phyloP scores from a whole-genome alignment of 2,888 invertebrate species.

The Melinaea marsaeus region DNA sequence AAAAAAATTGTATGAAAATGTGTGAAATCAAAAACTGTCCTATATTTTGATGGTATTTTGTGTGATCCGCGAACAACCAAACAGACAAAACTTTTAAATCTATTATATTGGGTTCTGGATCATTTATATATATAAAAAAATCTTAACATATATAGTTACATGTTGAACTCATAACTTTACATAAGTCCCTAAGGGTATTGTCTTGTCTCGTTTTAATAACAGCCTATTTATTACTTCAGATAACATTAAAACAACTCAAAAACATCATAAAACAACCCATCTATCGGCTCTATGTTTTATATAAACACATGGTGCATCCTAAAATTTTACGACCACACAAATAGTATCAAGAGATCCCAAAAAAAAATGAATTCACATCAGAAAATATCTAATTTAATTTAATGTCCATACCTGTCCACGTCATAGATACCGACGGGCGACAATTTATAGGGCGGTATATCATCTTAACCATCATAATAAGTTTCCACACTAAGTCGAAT shows the following conservation, averaged over 20 bases:
- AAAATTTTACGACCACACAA: constrained; percentile 22
- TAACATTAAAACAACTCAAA: background rate
- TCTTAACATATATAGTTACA: no score
- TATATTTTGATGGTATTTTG: no score
- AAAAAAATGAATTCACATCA: constrained; percentile 49
- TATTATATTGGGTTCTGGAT: no score
- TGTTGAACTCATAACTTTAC: no score
- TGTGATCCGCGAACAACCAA: no score
- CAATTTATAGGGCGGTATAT: constrained; percentile 65
- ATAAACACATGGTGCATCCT: background rate
- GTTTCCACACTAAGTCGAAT: constrained; percentile 55
- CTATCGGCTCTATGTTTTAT: background rate
- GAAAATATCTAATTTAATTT: constrained; percentile 61
- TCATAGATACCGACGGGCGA: constrained; percentile 57
- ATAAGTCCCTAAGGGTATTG: no score
- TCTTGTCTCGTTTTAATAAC: no score
- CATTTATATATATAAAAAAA: no score
- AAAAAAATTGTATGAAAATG: no score
- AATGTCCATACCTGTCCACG: constrained; percentile 59
- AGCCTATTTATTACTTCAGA: no score
- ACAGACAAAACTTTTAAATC: no score
- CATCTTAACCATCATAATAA: constrained; percentile 58
- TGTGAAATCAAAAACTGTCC: no score
- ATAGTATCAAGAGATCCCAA: constrained; percentile 45
- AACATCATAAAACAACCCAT: background rate